Evolutionary conservation across 37 sponge, comb jelly and placozoan species (phyloP).

Genomic region (Oscarella lobularis): DNA sequence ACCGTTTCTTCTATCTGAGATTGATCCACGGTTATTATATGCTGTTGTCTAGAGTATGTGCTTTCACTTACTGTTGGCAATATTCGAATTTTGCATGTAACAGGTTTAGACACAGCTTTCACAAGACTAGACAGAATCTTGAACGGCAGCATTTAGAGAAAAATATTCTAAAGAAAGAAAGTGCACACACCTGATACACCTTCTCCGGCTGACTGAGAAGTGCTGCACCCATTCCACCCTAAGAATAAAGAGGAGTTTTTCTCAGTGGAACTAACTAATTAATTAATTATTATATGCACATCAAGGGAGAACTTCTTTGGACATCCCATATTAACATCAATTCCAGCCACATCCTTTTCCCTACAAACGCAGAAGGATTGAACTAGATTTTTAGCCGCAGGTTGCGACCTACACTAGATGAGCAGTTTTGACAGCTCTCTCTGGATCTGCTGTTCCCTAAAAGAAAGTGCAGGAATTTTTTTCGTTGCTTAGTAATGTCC

Average conservation of each 20-base stretch:
- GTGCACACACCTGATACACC: not conserved
- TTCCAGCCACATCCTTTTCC: conserved; percentile 81
- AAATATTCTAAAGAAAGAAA: not conserved
- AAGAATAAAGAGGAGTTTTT: not conserved
- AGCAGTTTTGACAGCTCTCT: conserved; percentile 50
- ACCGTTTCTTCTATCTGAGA: conserved; percentile 72
- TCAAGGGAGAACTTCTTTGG: conserved; percentile 95
- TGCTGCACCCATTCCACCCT: conserved; percentile 97
- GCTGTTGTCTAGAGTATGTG: not conserved
- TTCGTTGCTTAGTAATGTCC: no score
- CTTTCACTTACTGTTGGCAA: conserved; percentile 43
- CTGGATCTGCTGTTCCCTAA: conserved; percentile 65
- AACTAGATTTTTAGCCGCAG: not conserved
- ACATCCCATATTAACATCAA: conserved; percentile 99
- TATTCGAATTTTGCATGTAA: conserved; percentile 94
- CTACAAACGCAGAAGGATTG: conserved; percentile 14
- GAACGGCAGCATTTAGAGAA: not conserved
- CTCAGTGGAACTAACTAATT: no score
- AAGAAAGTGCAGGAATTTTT: not conserved
- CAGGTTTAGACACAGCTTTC: conserved; percentile 49
- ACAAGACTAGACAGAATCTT: conserved; percentile 74
- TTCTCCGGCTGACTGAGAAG: conserved; percentile 71
- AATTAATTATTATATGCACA: no score
- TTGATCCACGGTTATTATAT: no score
- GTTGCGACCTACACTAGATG: conserved; percentile 39